Conservation (phyloP, 1,140 invertebrate genomes). For the Lepeophtheirus salmonis region DNA sequence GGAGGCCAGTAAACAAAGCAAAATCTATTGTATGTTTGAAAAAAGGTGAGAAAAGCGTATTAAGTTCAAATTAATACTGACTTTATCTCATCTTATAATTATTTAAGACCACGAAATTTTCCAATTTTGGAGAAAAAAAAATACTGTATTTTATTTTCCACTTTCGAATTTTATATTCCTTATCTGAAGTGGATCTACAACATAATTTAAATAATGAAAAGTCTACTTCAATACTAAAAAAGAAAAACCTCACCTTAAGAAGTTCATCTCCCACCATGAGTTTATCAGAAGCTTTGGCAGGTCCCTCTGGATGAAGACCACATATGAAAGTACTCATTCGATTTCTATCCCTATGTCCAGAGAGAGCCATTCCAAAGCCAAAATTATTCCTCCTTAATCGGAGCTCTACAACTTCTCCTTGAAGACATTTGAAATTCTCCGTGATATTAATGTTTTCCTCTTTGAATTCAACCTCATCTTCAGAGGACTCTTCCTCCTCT, state of each 20-base stretch:
- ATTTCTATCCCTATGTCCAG: constrained; percentile 77
- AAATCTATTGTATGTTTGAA: too few species aligned
- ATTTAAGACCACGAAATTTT: too few species aligned
- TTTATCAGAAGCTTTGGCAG: constrained; percentile 47
- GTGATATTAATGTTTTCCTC: constrained; percentile 58
- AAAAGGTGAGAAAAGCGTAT: too few species aligned
- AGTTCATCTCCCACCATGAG: constrained; percentile 86
- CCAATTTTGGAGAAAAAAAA: too few species aligned
- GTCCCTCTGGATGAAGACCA: constrained; percentile 71
- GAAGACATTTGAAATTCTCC: constrained; percentile 61
- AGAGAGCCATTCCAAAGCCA: constrained; percentile 69
- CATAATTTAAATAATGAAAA: too few species aligned
- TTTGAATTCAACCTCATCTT: constrained; percentile 1
- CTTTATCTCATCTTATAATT: too few species aligned
- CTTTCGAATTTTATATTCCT: too few species aligned
- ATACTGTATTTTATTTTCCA: too few species aligned
- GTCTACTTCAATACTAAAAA: too few species aligned
- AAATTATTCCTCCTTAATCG: constrained; percentile 38
- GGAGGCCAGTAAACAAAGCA: too few species aligned
- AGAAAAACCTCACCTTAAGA: constrained; percentile 45
- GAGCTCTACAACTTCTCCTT: constrained; percentile 41
- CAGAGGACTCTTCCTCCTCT: not conserved
- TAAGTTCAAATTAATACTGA: too few species aligned
- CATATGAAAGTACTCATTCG: constrained; percentile 92
- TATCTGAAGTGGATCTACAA: too few species aligned